Evolutionary conservation across 2,888 invertebrate genomes (phyloP).

Genomic region (Drosophila neonasuta): DNA sequence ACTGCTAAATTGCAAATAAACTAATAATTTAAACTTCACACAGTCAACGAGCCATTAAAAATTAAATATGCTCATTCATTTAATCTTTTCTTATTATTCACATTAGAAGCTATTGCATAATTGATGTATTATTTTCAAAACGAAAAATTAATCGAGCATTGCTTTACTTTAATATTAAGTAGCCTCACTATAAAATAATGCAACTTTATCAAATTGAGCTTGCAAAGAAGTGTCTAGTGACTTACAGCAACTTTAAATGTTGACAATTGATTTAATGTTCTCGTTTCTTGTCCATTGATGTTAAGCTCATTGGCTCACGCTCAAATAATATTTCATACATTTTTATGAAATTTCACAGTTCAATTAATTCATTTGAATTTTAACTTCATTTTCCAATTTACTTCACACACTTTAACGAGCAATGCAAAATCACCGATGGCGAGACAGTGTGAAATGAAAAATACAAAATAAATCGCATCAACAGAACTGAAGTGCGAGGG

Average conservation of each 20-base stretch:
- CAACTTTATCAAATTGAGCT: slow-evolving; percentile 17
- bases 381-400: slow-evolving; percentile 75
- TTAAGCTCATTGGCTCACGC: slow-evolving; percentile 51
- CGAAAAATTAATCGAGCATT: neutral
- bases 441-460: slow-evolving; percentile 25
- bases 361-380: slow-evolving; percentile 75
- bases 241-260: slow-evolving; percentile 43
- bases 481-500: slow-evolving; percentile 29
- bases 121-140: neutral
- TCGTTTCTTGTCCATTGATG: slow-evolving; percentile 14
- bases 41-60: no score
- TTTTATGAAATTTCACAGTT: slow-evolving; percentile 72
- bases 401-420: slow-evolving; percentile 68
- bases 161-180: neutral
- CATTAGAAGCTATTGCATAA: neutral
- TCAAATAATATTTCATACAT: slow-evolving; percentile 64
- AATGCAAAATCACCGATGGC: slow-evolving; percentile 43
- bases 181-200: neutral
- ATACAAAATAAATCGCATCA: slow-evolving; percentile 32
- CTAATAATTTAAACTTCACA: no score
- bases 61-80: no score
- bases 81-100: neutral
- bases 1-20: no score
- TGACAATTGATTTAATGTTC: slow-evolving; percentile 49
- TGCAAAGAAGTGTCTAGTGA: slow-evolving; percentile 13